Evolutionary conservation across 2,113 vertebrate species (phyloP), one percentile per base, ranked within the genome.

Genomic region (Uria lomvia): DNA sequence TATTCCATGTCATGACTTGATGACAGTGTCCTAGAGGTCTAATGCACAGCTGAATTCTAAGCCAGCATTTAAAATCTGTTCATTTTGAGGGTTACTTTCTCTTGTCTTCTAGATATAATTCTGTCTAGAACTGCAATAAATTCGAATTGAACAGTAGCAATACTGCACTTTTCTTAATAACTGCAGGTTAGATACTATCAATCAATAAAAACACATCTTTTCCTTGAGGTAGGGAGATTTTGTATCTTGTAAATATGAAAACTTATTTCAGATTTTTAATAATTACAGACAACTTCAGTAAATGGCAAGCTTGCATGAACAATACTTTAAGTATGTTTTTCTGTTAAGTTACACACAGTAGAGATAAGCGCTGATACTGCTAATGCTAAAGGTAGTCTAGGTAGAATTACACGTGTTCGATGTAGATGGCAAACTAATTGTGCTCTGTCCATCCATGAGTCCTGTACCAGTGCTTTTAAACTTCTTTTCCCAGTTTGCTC

Each of bases 91-190:
- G 8, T 77, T 89, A n/a, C 6, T 83, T 88, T 77, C 17, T 45
- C 9, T 3, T 59, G 0, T 38, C 29, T 71, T 62, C 20, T 49
- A n/a, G 24, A n/a, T 71, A 16, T 0, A 71, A 11, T 14, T 65
- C 3, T 77, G 4, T 27, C 21, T 72, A 72, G 32, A 85, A 10
- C 15, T 40, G 42, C 23, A 62, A 18, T 68, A 72, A 67, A n/a
- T 75, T 53, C 42, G 11, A 77, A 40, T 43, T 66, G 24, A 73
- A 36, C 22, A 40, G 18, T 40, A 83, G 15, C 9, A 82, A 3
- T 82, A 60, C 24, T 82, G 20, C 12, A 12, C 9, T 88, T 81
- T 18, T 42, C 27, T 53, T 43, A 68, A 45, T 58, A 60, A 50
- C 6, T 0, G 4, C 8, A 75, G 9, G 2, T 23, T 22, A 75